These are phyloP conservation scores for Drosophila anomalipes DNA, from an alignment of 2,888 invertebrate genomes.

Conservation along the genomic window DNA sequence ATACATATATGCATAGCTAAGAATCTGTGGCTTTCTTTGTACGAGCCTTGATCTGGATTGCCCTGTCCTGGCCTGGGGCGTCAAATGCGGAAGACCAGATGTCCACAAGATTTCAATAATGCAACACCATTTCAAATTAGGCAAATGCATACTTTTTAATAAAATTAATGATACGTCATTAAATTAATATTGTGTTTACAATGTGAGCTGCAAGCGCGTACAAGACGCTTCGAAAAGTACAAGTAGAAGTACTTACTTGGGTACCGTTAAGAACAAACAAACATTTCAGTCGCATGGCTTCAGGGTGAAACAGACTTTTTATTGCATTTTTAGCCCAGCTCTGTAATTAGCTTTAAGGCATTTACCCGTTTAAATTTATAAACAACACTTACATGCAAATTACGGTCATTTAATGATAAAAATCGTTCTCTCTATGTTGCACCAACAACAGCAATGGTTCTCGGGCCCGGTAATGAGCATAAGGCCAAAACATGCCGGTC, in stretches of 20 bases:
- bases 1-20: constrained; percentile 25
- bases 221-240: constrained; percentile 17
- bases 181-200: constrained; percentile 79
- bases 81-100: constrained; percentile 76
- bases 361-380: constrained; percentile 80
- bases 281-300: constrained; percentile 38
- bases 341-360: constrained; percentile 76
- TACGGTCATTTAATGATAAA: constrained; percentile 75
- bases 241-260: constrained; percentile 21
- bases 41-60: background rate
- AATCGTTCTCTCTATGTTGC: constrained; percentile 36
- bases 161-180: constrained; percentile 81
- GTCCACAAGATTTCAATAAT: constrained; percentile 71
- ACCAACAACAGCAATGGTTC: constrained; percentile 45
- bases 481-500: constrained; percentile 18
- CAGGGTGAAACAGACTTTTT: constrained; percentile 74
- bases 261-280: constrained; percentile 48
- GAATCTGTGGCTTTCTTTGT: constrained; percentile 33
- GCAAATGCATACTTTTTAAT: constrained; percentile 77
- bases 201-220: constrained; percentile 60
- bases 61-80: constrained; percentile 17
- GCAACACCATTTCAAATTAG: constrained; percentile 57
- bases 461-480: constrained; percentile 63
- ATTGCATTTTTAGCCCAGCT: constrained; percentile 69
- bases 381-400: constrained; percentile 79